Evolutionary conservation across 2,797 vertebrate species (phyloP), one percentile per base, ranked within the genome.

Genomic region (Anas bahamensis): DNA sequence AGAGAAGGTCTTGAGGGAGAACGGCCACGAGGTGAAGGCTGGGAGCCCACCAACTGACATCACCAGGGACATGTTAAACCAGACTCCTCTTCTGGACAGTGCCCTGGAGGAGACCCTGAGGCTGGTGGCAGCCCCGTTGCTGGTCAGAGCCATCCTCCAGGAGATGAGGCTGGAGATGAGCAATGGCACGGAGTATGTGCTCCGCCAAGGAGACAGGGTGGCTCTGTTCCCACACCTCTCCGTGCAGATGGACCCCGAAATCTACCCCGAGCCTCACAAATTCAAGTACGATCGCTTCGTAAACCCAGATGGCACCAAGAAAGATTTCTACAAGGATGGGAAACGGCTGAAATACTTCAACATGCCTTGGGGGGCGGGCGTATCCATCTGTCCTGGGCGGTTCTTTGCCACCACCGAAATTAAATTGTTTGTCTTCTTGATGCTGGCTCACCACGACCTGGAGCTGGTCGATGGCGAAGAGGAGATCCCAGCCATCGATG

Each of bases 351-450:
- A 98, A 88, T 98, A 98, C 44, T 98, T 97, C 92, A 98, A 5
- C 96, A 99, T 99, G 99, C 99, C 99, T 0, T 99, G 99, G 99
- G 99, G 99, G 2, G 98, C 98, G 0, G 99, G 99, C 3, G 89
- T 98, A 44, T 98, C 98, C 83, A 98, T 98, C 92, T 99, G 99
- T 61, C 99, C 99, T 0, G 99, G 99, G 1, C 97, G 99, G 9
- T 99, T 98, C 95, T 99, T 99, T 1, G 99, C 99, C 55, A 83
- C 96, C 6, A 98, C 98, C 28, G 99, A 99, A 97, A 97, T 99
- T 16, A 99, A 99, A 44, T 98, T 99, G 85, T 99, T 99, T 95
- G 83, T 97, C 57, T 98, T 99, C 90, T 94, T 99, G 75, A 98
- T 99, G 98, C 29, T 99, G 71, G 95, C 91, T 11, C 97, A 98